These are phyloP conservation scores for Drosophila biarmipes DNA, from an alignment of 1,140 invertebrate species.

Conservation along the genomic window DNA sequence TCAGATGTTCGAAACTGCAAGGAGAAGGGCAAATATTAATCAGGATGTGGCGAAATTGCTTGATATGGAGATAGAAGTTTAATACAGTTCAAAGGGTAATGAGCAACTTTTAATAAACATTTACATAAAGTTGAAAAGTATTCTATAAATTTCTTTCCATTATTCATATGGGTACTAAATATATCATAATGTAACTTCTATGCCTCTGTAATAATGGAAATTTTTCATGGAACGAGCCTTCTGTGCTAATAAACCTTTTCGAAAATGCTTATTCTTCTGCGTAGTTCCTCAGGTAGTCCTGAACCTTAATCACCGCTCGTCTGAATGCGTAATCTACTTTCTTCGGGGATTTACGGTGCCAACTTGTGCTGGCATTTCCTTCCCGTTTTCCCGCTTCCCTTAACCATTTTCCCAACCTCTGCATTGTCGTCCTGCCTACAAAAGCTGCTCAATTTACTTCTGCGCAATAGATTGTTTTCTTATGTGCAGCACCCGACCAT, in stretches of 20 bases:
- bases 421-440: conserved; percentile 16
- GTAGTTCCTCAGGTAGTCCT: conserved; percentile 18
- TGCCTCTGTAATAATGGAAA: not conserved
- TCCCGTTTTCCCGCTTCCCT: conserved; percentile 22
- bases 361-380: conserved; percentile 43
- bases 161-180: not conserved
- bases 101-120: too few relatives aligned
- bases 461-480: conserved; percentile 38
- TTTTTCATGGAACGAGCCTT: conserved; percentile 1
- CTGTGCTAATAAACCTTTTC: not conserved
- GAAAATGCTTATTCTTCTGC: not conserved
- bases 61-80: too few relatives aligned
- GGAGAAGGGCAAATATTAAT: not conserved
- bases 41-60: not conserved
- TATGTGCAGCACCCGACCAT: conserved; percentile 34
- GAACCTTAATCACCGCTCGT: conserved; percentile 21
- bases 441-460: conserved; percentile 60
- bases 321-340: conserved; percentile 34
- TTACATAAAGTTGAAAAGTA: too few relatives aligned
- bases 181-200: not conserved
- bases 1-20: conserved; percentile 91
- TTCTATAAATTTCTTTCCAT: too few relatives aligned
- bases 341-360: conserved; percentile 20
- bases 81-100: not conserved
- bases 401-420: conserved; percentile 2